Evolutionary conservation across 1,140 invertebrate species (phyloP).

Genomic region (Drosophila albomicans): DNA sequence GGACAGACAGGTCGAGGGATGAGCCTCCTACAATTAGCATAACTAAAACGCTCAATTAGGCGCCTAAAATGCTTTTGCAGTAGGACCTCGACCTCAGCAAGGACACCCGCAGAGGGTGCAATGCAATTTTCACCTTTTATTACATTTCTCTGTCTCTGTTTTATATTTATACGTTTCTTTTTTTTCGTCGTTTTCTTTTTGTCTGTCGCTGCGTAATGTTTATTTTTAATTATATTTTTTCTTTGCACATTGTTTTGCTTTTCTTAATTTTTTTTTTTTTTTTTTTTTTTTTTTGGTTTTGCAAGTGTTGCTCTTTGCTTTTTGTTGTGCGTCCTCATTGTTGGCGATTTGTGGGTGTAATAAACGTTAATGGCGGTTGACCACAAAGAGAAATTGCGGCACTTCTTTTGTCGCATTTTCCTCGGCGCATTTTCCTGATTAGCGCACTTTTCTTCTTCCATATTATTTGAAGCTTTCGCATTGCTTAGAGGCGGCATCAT

Average conservation of each 20-base stretch:
- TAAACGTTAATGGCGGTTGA: conserved; percentile 82
- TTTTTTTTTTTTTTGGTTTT: conserved; percentile 24
- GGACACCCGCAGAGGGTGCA: conserved; percentile 24
- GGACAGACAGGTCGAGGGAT: not conserved
- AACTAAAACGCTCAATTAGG: conserved; percentile 82
- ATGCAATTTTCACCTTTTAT: conserved; percentile 81
- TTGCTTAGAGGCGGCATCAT: conserved; percentile 38
- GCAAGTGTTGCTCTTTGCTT: conserved; percentile 72
- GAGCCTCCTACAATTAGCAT: conserved; percentile 71
- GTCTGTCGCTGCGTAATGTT: conserved; percentile 74
- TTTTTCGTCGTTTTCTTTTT: conserved; percentile 36
- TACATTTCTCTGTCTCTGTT: conserved; percentile 55
- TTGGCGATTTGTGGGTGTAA: conserved; percentile 72
- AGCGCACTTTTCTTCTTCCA: conserved; percentile 41
- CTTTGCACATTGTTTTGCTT: conserved; percentile 48
- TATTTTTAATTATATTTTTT: conserved; percentile 82
- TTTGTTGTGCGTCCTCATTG: conserved; percentile 57
- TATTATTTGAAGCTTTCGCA: conserved; percentile 20
- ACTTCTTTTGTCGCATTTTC: conserved; percentile 55
- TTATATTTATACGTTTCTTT: conserved; percentile 42
- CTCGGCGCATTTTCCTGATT: conserved; percentile 47
- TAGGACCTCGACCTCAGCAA: conserved; percentile 1
- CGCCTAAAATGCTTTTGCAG: conserved; percentile 65
- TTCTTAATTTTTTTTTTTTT: conserved; percentile 15
- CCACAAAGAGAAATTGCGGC: conserved; percentile 77